Conservation (phyloP, 2,888 invertebrate genomes). For the Stratiomys singularior region DNA sequence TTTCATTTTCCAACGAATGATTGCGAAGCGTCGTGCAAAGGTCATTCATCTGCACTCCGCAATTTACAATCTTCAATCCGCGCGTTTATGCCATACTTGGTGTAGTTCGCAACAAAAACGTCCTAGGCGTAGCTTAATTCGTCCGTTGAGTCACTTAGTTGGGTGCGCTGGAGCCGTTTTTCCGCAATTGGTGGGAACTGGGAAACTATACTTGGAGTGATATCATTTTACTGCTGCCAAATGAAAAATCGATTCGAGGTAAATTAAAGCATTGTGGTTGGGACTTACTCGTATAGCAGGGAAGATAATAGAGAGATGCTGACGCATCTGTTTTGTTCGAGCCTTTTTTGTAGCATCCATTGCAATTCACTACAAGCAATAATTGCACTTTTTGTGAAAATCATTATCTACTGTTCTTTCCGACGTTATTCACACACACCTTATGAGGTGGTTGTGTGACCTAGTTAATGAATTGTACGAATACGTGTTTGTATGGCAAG, state of each 20-base stretch:
- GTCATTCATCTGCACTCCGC: too few relatives aligned
- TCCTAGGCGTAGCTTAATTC: neutral
- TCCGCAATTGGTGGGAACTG: neutral
- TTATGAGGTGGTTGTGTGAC: too few relatives aligned
- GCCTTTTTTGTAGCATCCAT: too few relatives aligned
- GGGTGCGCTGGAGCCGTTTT: neutral
- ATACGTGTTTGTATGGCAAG: too few relatives aligned
- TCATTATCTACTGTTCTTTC: neutral
- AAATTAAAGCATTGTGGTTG: neutral
- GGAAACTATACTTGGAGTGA: neutral
- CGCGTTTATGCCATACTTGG: too few relatives aligned
- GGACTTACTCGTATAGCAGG: too few relatives aligned
- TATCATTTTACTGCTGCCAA: neutral
- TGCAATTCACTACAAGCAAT: neutral
- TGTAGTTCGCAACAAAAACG: neutral
- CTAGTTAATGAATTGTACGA: too few relatives aligned
- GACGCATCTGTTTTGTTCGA: neutral
- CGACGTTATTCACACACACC: neutral
- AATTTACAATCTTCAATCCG: too few relatives aligned
- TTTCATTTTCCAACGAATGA: neutral
- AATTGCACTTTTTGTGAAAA: constrained; percentile 2
- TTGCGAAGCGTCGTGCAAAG: too few relatives aligned
- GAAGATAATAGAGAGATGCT: neutral
- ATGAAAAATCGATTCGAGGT: constrained; percentile 1
- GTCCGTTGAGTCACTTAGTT: neutral